phyloP scores from a whole-genome alignment of 2,113 vertebrate genomes.

The Hypanus sabinus region DNA sequence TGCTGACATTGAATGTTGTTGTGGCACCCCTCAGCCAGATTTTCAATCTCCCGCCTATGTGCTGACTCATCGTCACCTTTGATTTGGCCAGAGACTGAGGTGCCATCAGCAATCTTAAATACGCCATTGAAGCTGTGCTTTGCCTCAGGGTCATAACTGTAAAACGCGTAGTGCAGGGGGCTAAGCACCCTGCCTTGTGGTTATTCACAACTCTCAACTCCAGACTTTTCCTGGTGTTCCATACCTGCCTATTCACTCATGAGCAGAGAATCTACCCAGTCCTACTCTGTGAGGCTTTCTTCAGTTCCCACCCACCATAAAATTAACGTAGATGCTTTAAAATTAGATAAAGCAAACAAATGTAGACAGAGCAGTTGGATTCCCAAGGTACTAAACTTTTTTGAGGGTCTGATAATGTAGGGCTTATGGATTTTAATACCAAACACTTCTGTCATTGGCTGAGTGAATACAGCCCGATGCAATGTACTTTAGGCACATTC shows the following conservation, averaged over 20 bases:
- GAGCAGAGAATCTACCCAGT: not conserved
- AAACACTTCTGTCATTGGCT: not conserved
- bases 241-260: not conserved
- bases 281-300: not conserved
- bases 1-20: no score
- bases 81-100: no score
- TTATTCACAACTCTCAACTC: not conserved
- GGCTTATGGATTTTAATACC: not conserved
- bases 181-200: no score
- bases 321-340: not conserved
- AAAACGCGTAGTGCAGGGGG: no score
- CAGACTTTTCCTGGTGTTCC: not conserved
- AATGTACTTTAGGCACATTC: not conserved
- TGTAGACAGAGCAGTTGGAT: not conserved
- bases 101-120: no score
- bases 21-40: no score
- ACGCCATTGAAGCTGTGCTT: no score
- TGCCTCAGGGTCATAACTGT: no score
- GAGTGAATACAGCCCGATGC: not conserved
- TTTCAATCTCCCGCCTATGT: no score
- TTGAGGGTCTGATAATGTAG: not conserved
- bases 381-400: not conserved
- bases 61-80: no score
- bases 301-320: not conserved
- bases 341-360: not conserved